Evolutionary conservation across 2,113 vertebrate genomes (phyloP), one percentile per base, ranked within the genome.

Genomic region (Gadus chalcogrammus): DNA sequence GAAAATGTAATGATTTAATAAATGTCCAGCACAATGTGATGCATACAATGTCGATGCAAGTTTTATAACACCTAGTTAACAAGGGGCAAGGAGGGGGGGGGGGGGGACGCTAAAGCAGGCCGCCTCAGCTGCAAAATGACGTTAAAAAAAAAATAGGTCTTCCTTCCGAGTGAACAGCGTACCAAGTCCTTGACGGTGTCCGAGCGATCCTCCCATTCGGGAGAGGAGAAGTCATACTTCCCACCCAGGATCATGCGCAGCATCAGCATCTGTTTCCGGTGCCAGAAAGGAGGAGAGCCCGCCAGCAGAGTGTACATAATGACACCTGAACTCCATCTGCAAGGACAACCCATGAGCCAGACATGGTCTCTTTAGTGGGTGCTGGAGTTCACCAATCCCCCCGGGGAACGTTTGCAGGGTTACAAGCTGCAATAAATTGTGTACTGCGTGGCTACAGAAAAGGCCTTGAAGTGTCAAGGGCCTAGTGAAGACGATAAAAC

Each of bases 241-340:
- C 97, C 97, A 0, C 90, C 90, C 89, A 98, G 91, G 78, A 99
- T 98, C 97, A 97, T 96, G 22, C 97, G 90, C 79, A 99, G 90
- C 97, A 99, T 99, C 87, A 98, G 85, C 94, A 96, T 96, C 93
- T 99, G 97, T 76, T 99, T 99, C 73, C 97, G 92, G 91, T 99
- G 97, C 97, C 97, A 99, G 92, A 99, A 98, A 0, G 97, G 97
- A 0, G 97, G 97, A 0, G 97, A 98, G 61, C 97, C 97, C 0
- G 97, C 96, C 67, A 99, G 92, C 72, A 99, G 84, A 0, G 97
- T 99, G 89, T 97, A 99, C 97, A 99, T 96, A 90, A 99, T 96
- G 68, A 98, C 97, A 0, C 97, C 96, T 0, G 94, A 93, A 81
- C 96, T 99, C 97, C 97, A 99, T 90, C 97, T 99, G 91, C 56